Evolutionary conservation across 2,888 invertebrate species (phyloP).

Genomic region (Coecobrya sp.): DNA sequence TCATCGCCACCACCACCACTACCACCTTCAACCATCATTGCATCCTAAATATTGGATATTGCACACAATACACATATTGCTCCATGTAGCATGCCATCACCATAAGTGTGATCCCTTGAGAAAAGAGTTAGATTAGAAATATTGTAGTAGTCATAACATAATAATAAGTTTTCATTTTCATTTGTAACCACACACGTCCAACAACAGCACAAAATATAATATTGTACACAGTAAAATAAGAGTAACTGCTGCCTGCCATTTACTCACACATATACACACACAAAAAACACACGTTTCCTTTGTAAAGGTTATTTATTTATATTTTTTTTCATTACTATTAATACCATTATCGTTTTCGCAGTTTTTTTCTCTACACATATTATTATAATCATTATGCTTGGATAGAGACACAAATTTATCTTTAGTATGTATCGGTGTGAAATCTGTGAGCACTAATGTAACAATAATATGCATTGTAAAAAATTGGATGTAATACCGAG

Average conservation of each 20-base stretch:
- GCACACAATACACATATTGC: background rate
- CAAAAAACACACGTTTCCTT: conserved; percentile 62
- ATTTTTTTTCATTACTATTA: conserved; percentile 39
- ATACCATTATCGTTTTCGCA: conserved; percentile 14
- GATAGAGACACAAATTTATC: conserved; percentile 20
- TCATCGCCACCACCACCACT: background rate
- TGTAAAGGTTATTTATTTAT: conserved; percentile 65
- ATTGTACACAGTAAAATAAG: background rate
- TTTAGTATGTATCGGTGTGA: conserved; percentile 38
- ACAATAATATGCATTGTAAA: conserved; percentile 7
- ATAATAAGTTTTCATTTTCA: conserved; percentile 50
- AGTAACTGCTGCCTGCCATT: background rate
- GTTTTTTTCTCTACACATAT: conserved; percentile 36
- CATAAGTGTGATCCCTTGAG: conserved; percentile 47
- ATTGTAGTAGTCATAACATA: conserved; percentile 50
- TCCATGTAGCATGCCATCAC: conserved; percentile 6
- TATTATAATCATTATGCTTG: background rate
- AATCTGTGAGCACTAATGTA: conserved; percentile 24
- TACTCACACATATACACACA: conserved; percentile 9
- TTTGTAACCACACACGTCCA: conserved; percentile 51
- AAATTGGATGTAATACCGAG: conserved; percentile 19
- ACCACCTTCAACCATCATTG: conserved; percentile 56
- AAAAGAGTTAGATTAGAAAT: conserved; percentile 63
- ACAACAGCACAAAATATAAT: conserved; percentile 12
- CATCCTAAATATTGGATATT: conserved; percentile 33